phyloP scores from a whole-genome alignment of 1,140 invertebrate genomes.

The Temnothorax longispinosus region DNA sequence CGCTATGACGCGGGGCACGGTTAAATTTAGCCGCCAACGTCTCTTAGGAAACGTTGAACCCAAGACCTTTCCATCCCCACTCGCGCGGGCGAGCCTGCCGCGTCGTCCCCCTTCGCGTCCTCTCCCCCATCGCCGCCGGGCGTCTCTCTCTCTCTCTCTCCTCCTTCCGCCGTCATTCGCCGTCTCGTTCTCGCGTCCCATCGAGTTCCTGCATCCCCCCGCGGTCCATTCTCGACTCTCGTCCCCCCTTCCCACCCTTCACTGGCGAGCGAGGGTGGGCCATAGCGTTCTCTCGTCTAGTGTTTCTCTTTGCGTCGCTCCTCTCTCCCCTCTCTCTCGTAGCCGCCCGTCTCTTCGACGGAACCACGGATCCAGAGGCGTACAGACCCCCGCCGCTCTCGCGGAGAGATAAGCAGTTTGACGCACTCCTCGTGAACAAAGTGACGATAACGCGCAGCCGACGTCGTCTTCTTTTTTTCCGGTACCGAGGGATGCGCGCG shows the following conservation, averaged over 20 bases:
- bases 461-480: conserved; percentile 6
- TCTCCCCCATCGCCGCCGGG: background rate
- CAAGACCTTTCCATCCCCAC: conserved; percentile 71
- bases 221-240: background rate
- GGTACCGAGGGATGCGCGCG: background rate
- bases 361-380: conserved; percentile 28
- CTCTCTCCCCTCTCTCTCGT: background rate
- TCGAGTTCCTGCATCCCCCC: conserved; percentile 25
- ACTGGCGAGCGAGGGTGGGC: conserved; percentile 36
- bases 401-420: conserved; percentile 61
- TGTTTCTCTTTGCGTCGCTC: conserved; percentile 44
- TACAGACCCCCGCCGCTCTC: conserved; percentile 3
- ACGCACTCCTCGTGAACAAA: conserved; percentile 56
- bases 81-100: background rate
- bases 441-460: conserved; percentile 50
- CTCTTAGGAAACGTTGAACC: conserved; percentile 79
- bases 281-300: conserved; percentile 25
- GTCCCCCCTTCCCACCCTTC: background rate
- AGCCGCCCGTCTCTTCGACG: conserved; percentile 42
- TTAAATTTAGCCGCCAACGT: conserved; percentile 76
- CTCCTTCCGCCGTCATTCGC: background rate
- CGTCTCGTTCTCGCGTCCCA: background rate
- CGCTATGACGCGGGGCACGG: conserved; percentile 66
- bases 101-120: background rate
- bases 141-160: background rate